A percentile compares a stretch with the other conserved stretches of the same genome.
Evolutionary conservation across 1,140 invertebrate genomes (phyloP).

Genomic region (Rhagoletis pomonella): DNA sequence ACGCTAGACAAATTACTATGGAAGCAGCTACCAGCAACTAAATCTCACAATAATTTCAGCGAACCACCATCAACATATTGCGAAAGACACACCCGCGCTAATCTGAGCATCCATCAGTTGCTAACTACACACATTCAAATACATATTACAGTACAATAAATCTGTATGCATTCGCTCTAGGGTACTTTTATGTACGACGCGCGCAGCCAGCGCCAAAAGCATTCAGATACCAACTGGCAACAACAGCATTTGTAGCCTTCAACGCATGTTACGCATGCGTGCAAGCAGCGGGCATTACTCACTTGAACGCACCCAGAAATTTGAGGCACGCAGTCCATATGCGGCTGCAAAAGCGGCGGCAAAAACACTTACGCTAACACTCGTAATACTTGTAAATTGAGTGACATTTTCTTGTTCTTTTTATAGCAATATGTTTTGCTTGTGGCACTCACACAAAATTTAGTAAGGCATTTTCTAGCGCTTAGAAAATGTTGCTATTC

Average conservation of each 20-base stretch:
- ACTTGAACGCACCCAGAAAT: conserved; percentile 43
- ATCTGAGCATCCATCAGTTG: background rate
- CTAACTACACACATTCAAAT: background rate
- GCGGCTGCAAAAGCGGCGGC: too few species aligned
- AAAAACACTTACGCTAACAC: background rate
- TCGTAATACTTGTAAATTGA: background rate
- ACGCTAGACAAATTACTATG: too few species aligned
- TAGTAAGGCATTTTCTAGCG: background rate
- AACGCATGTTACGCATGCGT: conserved; percentile 25
- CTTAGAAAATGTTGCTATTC: background rate
- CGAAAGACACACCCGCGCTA: conserved; percentile 1
- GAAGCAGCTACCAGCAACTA: too few species aligned
- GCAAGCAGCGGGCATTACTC: background rate
- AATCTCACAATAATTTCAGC: background rate
- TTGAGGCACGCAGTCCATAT: conserved; percentile 8
- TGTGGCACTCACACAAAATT: background rate
- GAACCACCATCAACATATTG: background rate
- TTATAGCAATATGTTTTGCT: background rate
- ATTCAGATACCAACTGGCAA: background rate
- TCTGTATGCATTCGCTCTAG: background rate
- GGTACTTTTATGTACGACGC: background rate
- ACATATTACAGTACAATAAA: too few species aligned
- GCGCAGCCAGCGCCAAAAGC: background rate
- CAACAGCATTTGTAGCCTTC: conserved; percentile 15
- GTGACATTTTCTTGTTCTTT: background rate